These are phyloP conservation scores for Harlomillsia oculata DNA, from an alignment of 1,140 invertebrate species.

Conservation along the genomic window DNA sequence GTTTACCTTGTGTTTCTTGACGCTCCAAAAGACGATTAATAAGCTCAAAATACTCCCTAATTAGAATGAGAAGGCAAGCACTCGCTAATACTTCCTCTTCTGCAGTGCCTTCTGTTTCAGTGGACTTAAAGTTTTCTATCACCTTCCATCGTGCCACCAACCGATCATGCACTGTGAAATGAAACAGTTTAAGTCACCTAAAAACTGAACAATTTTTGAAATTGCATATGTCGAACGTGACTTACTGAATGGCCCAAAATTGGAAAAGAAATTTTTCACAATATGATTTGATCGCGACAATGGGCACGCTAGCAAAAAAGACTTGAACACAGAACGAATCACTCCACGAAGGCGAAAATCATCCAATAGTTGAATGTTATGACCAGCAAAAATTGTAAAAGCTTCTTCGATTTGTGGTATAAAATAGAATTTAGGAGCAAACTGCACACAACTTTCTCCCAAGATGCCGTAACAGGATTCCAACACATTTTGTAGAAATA, in stretches of 20 bases:
- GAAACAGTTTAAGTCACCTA: neutral
- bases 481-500: slow-evolving; percentile 9
- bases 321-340: slow-evolving; percentile 13
- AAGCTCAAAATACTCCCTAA: slow-evolving; percentile 24
- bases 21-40: slow-evolving; percentile 13
- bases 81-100: slow-evolving; percentile 31
- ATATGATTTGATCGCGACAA: neutral
- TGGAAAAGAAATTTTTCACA: slow-evolving; percentile 17
- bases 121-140: slow-evolving; percentile 7
- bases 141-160: slow-evolving; percentile 17
- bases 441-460: slow-evolving; percentile 9
- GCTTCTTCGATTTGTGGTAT: slow-evolving; percentile 26
- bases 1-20: neutral
- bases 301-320: slow-evolving; percentile 23
- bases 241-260: slow-evolving; percentile 28
- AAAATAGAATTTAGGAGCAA: slow-evolving; percentile 14
- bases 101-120: slow-evolving; percentile 1
- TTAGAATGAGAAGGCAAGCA: slow-evolving; percentile 10
- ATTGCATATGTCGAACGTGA: neutral
- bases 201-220: neutral
- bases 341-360: slow-evolving; percentile 23
- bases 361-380: slow-evolving; percentile 7
- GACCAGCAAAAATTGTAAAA: slow-evolving; percentile 23
- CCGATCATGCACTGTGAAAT: slow-evolving; percentile 10
- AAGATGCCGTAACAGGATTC: slow-evolving; percentile 21